Percentiles rank a stretch among this genome's conserved stretches.
phyloP scores from a whole-genome alignment of 1,140 invertebrate genomes.

The Hypothenemus hampei region DNA sequence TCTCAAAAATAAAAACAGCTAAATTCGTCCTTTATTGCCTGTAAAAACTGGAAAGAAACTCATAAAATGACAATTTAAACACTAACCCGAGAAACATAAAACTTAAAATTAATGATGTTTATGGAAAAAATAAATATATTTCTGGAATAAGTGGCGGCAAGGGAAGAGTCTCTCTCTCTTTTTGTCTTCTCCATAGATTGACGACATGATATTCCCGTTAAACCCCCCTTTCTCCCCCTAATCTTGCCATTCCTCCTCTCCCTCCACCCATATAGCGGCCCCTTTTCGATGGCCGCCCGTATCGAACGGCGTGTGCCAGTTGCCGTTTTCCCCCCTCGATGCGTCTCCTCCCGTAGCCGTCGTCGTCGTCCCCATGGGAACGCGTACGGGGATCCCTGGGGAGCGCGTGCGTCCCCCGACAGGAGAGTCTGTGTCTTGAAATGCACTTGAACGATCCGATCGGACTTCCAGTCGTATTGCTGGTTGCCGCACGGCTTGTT shows the following conservation, averaged over 20 bases:
- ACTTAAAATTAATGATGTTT: too few relatives aligned
- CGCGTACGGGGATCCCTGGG: constrained; percentile 40
- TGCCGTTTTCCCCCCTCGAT: constrained; percentile 36
- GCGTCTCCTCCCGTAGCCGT: constrained; percentile 35
- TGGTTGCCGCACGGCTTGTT: neutral
- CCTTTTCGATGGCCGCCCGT: constrained; percentile 38
- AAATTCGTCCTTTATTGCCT: too few relatives aligned
- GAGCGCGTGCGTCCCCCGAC: constrained; percentile 42
- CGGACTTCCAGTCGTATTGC: constrained; percentile 16
- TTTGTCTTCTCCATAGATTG: constrained; percentile 9
- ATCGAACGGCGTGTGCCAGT: constrained; percentile 41
- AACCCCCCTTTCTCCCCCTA: too few relatives aligned
- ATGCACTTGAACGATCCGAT: constrained; percentile 37
- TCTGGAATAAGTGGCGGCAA: neutral
- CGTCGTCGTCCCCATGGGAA: constrained; percentile 48
- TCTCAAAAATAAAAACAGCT: too few relatives aligned
- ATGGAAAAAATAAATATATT: neutral
- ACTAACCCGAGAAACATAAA: too few relatives aligned
- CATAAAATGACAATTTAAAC: too few relatives aligned
- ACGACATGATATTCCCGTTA: constrained; percentile 8
- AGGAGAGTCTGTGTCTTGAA: constrained; percentile 43
- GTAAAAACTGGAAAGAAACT: too few relatives aligned
- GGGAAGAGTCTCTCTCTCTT: neutral
- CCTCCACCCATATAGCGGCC: constrained; percentile 12
- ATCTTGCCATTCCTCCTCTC: too few relatives aligned